Conservation (phyloP, 2,888 invertebrate genomes). For the Cryptus armator region DNA sequence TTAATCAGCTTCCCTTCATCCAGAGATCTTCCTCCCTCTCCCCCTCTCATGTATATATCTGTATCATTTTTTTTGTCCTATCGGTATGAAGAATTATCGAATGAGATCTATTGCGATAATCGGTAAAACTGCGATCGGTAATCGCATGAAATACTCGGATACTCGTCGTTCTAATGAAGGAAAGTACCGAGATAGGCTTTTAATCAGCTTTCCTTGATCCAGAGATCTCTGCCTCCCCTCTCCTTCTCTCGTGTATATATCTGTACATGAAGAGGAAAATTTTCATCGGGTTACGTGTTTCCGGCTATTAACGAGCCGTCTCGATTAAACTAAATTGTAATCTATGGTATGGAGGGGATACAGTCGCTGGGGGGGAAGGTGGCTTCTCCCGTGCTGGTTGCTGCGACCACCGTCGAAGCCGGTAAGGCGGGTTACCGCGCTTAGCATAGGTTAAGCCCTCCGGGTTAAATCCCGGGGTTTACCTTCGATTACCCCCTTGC, state of each 20-base stretch:
- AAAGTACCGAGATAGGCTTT: background rate
- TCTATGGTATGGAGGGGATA: slow-evolving; percentile 72
- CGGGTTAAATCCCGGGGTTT: slow-evolving; percentile 80
- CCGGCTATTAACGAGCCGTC: slow-evolving; percentile 77
- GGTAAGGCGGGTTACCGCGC: slow-evolving; percentile 80
- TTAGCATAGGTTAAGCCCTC: slow-evolving; percentile 82
- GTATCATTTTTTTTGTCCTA: background rate
- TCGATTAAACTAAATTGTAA: slow-evolving; percentile 83
- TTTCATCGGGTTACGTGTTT: slow-evolving; percentile 65
- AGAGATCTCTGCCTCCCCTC: slow-evolving; percentile 16
- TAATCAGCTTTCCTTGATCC: background rate
- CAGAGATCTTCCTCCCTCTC: slow-evolving; percentile 11
- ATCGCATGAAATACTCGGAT: background rate
- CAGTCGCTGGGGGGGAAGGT: slow-evolving; percentile 18
- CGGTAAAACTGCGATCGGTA: background rate
- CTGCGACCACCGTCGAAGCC: slow-evolving; percentile 65
- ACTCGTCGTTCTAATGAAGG: background rate
- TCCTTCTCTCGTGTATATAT: background rate
- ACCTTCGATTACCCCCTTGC: slow-evolving; percentile 80
- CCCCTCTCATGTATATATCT: background rate
- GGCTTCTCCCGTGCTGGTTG: slow-evolving; percentile 70
- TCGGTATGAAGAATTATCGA: background rate
- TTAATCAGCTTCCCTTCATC: background rate
- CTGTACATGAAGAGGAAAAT: slow-evolving; percentile 10
- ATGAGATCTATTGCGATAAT: slow-evolving; percentile 10